Base-by-base conservation (phyloP, 2,113 vertebrate genomes). In the Ophiodon elongatus region DNA sequence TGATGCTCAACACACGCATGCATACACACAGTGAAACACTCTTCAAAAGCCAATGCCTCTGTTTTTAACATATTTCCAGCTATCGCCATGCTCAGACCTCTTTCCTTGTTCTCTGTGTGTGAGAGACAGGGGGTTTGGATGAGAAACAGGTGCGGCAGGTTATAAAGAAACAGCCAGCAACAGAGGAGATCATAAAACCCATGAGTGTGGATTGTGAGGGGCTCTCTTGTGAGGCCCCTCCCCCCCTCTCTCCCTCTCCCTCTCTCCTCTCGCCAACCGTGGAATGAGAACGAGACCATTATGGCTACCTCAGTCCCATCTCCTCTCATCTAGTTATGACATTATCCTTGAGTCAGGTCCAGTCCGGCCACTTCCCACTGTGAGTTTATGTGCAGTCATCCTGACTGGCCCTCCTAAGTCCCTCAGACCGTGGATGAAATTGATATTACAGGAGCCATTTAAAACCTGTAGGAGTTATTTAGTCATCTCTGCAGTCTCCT, bases 371-470 rank as follows among this genome's bases (percentile, higher is more conserved):
- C 64, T 83, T 83, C 80, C 65, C 47, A 45, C 80, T 59, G 43
- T 54, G 75, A 88, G 73, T 71, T 86, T 68, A 84, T 72, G 57
- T 54, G 87, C 78, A 81, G 84, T 76, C 85, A 52, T 75, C 80
- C 79, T 56, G 66, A 69, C 70, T 75, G 69, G 67, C 33, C 17
- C 69, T 80, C 35, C 80, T 64, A 6, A 81, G 56, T 78, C 76
- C 69, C 70, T 79, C 79, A 66, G 79, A 83, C 62, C 0, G 14
- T 73, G 73, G 71, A 70, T 66, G 71, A 83, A 88, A 91, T 90
- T 79, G 66, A 86, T 91, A 85, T 81, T 54, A 85, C 47, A 74
- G 71, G 62, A 74, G 80, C 81, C 78, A 69, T 87, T 45, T 89
- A 84, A 79, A 85, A 79, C 39, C 67, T 63, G 76, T 80, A n/a